Percentiles rank a stretch among this genome's conserved stretches.
These are phyloP conservation scores for Empis livida DNA, from an alignment of 2,888 invertebrate species.

Conservation along the genomic window DNA sequence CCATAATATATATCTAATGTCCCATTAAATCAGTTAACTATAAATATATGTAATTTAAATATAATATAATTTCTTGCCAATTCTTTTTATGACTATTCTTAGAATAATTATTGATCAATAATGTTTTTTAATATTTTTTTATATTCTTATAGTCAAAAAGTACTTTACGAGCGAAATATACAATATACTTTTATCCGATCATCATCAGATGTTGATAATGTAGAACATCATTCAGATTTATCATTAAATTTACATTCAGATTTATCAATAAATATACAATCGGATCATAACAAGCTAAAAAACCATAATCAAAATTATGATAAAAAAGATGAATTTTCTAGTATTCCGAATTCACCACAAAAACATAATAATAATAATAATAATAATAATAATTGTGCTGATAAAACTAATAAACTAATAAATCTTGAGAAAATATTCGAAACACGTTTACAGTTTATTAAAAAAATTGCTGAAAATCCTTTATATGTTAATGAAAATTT, in stretches of 20 bases:
- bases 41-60: too few species aligned
- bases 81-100: too few species aligned
- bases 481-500: slow-evolving; percentile 14
- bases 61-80: too few species aligned
- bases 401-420: neutral
- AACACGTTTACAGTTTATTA: slow-evolving; percentile 8
- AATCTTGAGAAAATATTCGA: neutral
- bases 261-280: too few species aligned
- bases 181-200: neutral
- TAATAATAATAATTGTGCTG: neutral
- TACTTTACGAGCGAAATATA: neutral
- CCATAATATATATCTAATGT: too few species aligned
- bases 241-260: neutral
- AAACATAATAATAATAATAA: neutral
- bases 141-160: neutral
- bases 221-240: neutral
- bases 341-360: neutral
- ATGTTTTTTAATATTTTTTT: too few species aligned
- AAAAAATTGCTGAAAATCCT: slow-evolving; percentile 11
- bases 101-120: too few species aligned
- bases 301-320: neutral
- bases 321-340: too few species aligned
- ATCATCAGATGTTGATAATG: neutral
- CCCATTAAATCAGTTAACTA: too few species aligned
- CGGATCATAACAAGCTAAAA: neutral